Base-by-base conservation (phyloP, 2,113 vertebrate species). In the Sceloporus tristichus region DNA sequence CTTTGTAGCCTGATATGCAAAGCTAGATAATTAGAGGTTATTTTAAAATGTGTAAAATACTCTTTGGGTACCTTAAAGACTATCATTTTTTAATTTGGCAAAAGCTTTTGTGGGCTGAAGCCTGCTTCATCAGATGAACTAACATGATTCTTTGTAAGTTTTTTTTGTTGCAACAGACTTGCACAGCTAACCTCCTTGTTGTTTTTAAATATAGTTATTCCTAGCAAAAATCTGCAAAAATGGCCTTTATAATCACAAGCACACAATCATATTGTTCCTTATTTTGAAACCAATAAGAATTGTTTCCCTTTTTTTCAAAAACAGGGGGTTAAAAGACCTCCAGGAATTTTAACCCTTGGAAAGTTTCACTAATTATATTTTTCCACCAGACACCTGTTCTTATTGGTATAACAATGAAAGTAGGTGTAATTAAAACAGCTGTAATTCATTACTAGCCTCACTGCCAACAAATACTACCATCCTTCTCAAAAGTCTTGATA, bases 161-260 rank as follows among this genome's bases (percentile, higher is more conserved):
- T 62, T 62, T 48, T 48, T 48, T 62, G 59, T 4, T 62, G 59
- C 59, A 14, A 62, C 59, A 62, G 59, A 62, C 59, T 62, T 62
- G 84, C 90, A 91, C 93, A 88, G 90, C 89, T 85, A 79, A 42
- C 90, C 93, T 94, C 95, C 94, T 93, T 93, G 88, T 7, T 79
- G 83, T 93, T 90, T 92, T 71, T 71, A 71, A 48, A 48, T 92
- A 90, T 90, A 91, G 80, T 89, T 87, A 71, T 80, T 88, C 84
- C 88, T 92, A 89, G 81, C 62, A 86, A 82, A 66, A 91, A 85
- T 83, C 42, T 77, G 65, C 81, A 59, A 86, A 71, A 92, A 94
- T 65, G 54, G 6, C 19, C 8, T 42, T 85, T 76, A 76, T 79
- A 73, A 71, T 54, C 9, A 56, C 27, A 59, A 62, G 4, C 48